These are phyloP conservation scores for Thunnus maccoyii DNA, from an alignment of 2,113 vertebrate species.

Conservation along the genomic window DNA sequence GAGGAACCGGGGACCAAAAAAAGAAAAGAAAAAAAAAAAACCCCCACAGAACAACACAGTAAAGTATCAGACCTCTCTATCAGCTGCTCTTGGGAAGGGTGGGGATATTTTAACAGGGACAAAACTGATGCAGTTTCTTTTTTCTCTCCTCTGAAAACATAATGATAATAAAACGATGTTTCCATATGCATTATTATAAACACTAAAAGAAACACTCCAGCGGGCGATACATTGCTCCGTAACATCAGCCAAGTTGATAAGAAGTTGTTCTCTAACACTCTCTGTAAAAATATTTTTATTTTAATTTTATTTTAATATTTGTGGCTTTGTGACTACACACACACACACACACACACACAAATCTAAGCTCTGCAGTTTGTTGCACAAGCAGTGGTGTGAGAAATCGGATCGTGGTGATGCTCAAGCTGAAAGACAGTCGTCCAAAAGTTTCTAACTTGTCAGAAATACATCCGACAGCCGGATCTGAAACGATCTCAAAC, in stretches of 20 bases:
- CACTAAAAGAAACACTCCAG: conserved; percentile 19
- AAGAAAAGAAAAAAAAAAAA: background rate
- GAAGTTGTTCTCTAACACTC: background rate
- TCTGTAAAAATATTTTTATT: conserved; percentile 8
- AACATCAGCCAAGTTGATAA: conserved; percentile 1
- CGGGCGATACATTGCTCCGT: background rate
- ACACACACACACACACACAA: too few species aligned
- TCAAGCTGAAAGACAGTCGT: too few species aligned
- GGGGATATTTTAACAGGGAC: conserved; percentile 65
- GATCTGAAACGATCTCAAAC: too few species aligned
- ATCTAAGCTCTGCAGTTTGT: conserved; percentile 34
- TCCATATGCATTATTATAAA: conserved; percentile 53
- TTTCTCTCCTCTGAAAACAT: conserved; percentile 63
- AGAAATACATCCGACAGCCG: too few species aligned
- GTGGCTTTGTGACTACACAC: background rate
- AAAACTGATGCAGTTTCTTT: conserved; percentile 50
- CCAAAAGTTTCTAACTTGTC: too few species aligned
- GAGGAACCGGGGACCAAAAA: conserved; percentile 48
- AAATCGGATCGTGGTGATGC: too few species aligned
- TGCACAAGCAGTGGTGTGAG: conserved; percentile 41
- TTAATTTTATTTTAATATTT: background rate
- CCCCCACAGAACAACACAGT: conserved; percentile 19
- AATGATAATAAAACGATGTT: conserved; percentile 50
- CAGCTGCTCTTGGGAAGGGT: conserved; percentile 73
- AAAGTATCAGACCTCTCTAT: conserved; percentile 73